Evolutionary conservation across 2,113 vertebrate species (phyloP).

Genomic region (Corythaixoides concolor): DNA sequence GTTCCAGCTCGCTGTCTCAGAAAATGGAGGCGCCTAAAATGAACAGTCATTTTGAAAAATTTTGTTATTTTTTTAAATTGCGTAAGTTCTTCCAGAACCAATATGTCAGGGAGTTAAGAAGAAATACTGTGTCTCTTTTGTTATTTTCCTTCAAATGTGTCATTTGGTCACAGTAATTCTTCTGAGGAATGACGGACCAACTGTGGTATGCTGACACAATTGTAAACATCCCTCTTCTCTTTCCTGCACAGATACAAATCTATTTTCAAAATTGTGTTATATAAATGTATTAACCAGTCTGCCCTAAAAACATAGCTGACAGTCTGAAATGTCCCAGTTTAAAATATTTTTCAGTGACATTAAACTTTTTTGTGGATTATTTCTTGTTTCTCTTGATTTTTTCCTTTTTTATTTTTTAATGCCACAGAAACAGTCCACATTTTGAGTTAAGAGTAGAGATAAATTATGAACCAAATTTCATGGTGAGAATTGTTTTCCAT

Average conservation of each 20-base stretch:
- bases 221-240: neutral
- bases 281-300: neutral
- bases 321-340: neutral
- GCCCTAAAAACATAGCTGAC: neutral
- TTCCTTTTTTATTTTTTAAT: neutral
- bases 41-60: neutral
- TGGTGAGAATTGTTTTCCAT: neutral
- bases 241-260: neutral
- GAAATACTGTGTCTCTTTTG: neutral
- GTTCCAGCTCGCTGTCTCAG: neutral
- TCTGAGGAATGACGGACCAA: neutral
- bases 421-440: neutral
- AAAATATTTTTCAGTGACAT: neutral
- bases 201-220: neutral
- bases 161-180: neutral
- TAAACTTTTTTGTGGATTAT: neutral
- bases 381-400: neutral
- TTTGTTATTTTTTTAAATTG: neutral
- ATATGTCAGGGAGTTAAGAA: neutral
- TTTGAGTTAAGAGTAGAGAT: neutral
- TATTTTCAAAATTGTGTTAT: neutral
- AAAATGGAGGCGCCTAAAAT: neutral
- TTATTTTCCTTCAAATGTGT: neutral
- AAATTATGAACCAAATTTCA: neutral
- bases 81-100: neutral